Evolutionary conservation across 2,113 vertebrate genomes (phyloP).

Genomic region (Fregetta grallaria): DNA sequence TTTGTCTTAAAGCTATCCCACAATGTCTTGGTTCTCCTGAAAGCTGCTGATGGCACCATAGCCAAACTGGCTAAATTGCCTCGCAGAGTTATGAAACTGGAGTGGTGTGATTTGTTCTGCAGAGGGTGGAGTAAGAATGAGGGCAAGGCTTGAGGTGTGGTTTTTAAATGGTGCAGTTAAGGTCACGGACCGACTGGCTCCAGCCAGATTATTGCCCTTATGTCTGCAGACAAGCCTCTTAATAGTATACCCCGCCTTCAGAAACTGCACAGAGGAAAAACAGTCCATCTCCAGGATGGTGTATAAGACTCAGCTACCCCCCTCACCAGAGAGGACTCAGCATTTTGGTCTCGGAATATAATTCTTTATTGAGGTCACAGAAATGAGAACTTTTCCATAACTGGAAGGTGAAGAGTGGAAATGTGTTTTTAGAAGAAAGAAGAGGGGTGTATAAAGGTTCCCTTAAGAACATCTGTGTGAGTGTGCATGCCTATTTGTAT

Average conservation of each 20-base stretch:
- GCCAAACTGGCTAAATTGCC: neutral
- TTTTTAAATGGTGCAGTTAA: constrained; percentile 56
- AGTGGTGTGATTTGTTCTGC: constrained; percentile 37
- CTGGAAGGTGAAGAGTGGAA: neutral
- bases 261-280: neutral
- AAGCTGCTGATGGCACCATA: neutral
- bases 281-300: neutral
- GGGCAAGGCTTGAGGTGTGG: constrained; percentile 58
- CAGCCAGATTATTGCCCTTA: constrained; percentile 59
- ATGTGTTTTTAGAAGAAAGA: neutral
- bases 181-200: constrained; percentile 62
- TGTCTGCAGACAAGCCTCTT: constrained; percentile 53
- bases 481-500: neutral
- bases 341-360: neutral
- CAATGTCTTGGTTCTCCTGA: neutral
- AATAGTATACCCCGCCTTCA: neutral
- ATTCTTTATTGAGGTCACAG: neutral
- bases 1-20: neutral
- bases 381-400: neutral
- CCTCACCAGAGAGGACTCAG: neutral
- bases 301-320: neutral
- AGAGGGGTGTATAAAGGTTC: neutral
- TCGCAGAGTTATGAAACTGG: constrained; percentile 19
- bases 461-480: neutral
- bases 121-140: constrained; percentile 58